Evolutionary conservation across 2,888 invertebrate species (phyloP), one percentile per base, ranked within the genome.

Genomic region (Euplexia lucipara): DNA sequence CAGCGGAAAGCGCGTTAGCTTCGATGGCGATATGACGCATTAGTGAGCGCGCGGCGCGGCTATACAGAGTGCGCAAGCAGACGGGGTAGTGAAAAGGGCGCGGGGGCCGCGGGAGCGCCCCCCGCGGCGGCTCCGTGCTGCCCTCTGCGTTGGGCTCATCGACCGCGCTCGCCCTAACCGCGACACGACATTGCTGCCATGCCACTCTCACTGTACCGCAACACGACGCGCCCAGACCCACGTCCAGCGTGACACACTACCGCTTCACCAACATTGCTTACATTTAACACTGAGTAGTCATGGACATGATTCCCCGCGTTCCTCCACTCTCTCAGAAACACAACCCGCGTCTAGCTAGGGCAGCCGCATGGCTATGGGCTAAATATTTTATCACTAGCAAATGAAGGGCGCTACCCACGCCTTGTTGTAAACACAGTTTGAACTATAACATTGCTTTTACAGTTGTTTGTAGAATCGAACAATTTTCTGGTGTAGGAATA

Each of bases 121-220:
- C 86, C 89, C 90, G 90, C 89, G 79, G 79, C 81, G 82, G 87
- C 90, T 88, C 90, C 86, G 92, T 92, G 93, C 92, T 92, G 92
- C 94, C 92, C 93, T 92, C 93, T 93, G 90, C 90, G 88, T 85
- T 91, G 94, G 93, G 95, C 94, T 94, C 94, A 94, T 94, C 94
- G 94, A 94, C 94, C 94, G 94, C 93, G 91, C 88, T 87, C 92
- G 91, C 93, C 92, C 92, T 92, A 90, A 83, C 83, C 88, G 85
- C 90, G 88, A 85, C 81, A 79, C 78, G 74, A 76, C 69, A 83
- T 83, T 83, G 84, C 87, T 86, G 82, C 87, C 75, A 70, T 74
- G 78, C 88, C 86, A 89, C 91, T 91, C 90, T 89, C 88, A 86
- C 89, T 90, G 85, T 90, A 89, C 91, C 91, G 91, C 91, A 90